phyloP scores from a whole-genome alignment of 1,140 invertebrate genomes.

The Ladona fulva region DNA sequence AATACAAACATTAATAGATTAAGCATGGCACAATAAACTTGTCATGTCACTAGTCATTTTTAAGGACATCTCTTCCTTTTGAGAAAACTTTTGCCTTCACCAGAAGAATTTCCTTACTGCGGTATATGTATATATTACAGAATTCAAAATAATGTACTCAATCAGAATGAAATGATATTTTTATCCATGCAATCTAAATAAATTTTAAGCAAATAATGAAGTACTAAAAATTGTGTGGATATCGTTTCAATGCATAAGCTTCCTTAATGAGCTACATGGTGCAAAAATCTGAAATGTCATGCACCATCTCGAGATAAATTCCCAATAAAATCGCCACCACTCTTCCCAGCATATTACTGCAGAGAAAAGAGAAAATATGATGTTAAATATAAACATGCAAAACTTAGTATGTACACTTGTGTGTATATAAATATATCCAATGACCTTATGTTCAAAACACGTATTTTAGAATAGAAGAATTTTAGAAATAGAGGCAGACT shows the following conservation, averaged over 20 bases:
- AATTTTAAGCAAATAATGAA: background rate
- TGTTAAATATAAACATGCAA: constrained; percentile 3
- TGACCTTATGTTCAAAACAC: no score
- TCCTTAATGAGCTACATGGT: background rate
- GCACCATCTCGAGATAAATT: background rate
- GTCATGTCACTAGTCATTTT: no score
- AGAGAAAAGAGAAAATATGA: background rate
- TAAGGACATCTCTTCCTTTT: background rate
- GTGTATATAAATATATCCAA: background rate
- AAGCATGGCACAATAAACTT: background rate
- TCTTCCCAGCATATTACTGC: background rate
- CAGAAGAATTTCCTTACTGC: background rate
- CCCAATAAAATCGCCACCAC: background rate
- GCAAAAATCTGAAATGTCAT: background rate
- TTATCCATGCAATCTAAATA: background rate
- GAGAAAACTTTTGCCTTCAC: background rate
- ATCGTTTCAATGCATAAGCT: background rate
- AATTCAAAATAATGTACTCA: background rate
- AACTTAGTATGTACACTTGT: background rate
- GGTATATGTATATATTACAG: background rate
- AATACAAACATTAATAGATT: background rate
- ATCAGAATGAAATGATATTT: background rate
- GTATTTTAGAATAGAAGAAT: no score
- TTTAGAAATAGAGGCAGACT: no score
- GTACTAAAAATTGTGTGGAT: background rate